Evolutionary conservation across 2,113 vertebrate species (phyloP).

Genomic region (Rafetus swinhoei): DNA sequence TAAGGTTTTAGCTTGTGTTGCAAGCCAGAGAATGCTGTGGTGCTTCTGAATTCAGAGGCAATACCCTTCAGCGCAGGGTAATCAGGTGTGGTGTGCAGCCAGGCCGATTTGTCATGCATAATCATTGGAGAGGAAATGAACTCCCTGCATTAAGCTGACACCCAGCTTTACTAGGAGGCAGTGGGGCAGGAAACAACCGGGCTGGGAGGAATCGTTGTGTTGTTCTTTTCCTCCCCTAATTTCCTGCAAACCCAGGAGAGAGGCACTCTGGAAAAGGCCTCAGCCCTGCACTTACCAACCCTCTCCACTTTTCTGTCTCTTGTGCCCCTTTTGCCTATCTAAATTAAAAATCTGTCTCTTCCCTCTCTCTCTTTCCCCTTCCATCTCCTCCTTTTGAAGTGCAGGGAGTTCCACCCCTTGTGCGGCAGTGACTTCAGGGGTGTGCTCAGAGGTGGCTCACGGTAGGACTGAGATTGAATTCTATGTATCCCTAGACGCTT

Average conservation of each 20-base stretch:
- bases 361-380: neutral
- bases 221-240: neutral
- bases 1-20: neutral
- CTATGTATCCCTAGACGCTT: neutral
- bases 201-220: neutral
- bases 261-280: neutral
- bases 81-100: neutral
- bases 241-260: neutral
- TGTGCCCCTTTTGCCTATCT: neutral
- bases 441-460: neutral
- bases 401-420: neutral
- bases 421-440: neutral
- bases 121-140: neutral
- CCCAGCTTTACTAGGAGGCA: neutral
- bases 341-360: neutral
- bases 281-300: neutral
- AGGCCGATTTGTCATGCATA: neutral
- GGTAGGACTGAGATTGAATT: neutral
- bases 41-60: neutral
- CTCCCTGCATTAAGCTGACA: neutral
- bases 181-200: neutral
- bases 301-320: neutral
- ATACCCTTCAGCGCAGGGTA: neutral
- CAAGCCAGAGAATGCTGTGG: neutral
- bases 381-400: neutral